A percentile compares a stretch with the other conserved stretches of the same genome.
Conservation (phyloP, 2,888 invertebrate genomes). For the Chironomus riparius region DNA sequence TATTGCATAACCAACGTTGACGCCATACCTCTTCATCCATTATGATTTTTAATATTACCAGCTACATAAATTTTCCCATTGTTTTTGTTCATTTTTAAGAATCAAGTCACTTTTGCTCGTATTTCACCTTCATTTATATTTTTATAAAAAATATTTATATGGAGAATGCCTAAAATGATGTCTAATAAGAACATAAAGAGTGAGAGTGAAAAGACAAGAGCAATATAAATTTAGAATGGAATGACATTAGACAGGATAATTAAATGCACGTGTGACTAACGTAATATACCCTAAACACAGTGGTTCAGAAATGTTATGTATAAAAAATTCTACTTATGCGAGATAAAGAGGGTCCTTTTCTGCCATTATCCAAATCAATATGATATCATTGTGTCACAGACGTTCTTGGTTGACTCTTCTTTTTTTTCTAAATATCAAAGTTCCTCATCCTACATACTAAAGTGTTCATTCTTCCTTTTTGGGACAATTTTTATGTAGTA, state of each 20-base stretch:
- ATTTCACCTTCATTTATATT: no score
- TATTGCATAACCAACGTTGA: not conserved
- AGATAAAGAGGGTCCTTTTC: conserved; percentile 20
- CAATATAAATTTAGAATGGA: not conserved
- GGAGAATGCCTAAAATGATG: no score
- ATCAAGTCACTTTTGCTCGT: no score
- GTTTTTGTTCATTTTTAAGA: not conserved
- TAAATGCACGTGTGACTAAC: conserved; percentile 22
- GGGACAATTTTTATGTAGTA: no score
- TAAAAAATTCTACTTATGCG: conserved; percentile 17
- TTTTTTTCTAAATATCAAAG: not conserved
- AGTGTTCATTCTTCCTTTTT: not conserved
- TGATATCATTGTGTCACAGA: conserved; percentile 20
- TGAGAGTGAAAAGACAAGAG: not conserved
- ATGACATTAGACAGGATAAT: conserved; percentile 16
- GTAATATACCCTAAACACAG: no score
- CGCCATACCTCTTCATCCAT: not conserved
- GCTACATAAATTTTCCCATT: conserved; percentile 18
- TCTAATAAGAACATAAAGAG: not conserved
- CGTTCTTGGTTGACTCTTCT: not conserved
- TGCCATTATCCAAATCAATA: conserved; percentile 12
- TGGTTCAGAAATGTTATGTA: not conserved
- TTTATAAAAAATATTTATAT: no score
- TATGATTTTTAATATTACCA: conserved; percentile 20
- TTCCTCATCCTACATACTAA: not conserved